phyloP scores from a whole-genome alignment of 2,888 invertebrate species.

The Polymixis flavicincta region DNA sequence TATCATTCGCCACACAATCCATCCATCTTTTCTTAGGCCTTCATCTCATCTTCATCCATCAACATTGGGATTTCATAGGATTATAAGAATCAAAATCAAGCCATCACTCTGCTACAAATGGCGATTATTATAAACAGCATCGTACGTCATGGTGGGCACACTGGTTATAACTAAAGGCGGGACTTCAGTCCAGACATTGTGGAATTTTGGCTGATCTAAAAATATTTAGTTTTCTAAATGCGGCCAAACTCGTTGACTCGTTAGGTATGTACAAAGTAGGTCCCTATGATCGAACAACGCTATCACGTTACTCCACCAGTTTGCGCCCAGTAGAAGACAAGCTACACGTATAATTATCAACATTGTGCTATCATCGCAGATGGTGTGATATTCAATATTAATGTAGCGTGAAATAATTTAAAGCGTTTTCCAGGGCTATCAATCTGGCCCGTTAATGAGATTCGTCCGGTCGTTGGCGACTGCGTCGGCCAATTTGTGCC shows the following conservation, averaged over 20 bases:
- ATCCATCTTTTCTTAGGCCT: neutral
- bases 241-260: neutral
- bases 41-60: neutral
- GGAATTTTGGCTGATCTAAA: too few relatives aligned
- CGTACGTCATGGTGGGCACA: too few relatives aligned
- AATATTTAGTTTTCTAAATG: too few relatives aligned
- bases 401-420: conserved; percentile 87
- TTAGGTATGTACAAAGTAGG: neutral
- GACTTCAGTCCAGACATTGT: too few relatives aligned
- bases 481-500: conserved; percentile 86
- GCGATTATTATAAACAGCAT: neutral
- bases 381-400: conserved; percentile 84
- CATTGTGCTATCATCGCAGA: conserved; percentile 66
- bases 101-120: neutral
- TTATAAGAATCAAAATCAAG: neutral
- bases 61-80: neutral
- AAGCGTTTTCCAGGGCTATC: conserved; percentile 87
- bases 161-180: too few relatives aligned
- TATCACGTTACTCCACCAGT: conserved; percentile 28
- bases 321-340: conserved; percentile 31
- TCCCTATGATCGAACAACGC: conserved; percentile 17
- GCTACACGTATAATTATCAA: conserved; percentile 67
- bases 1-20: too few relatives aligned
- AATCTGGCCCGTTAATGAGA: conserved; percentile 88
- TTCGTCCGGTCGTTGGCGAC: conserved; percentile 82